Evolutionary conservation across 1,140 invertebrate species (phyloP).

Genomic region (Diachasma alloeum): DNA sequence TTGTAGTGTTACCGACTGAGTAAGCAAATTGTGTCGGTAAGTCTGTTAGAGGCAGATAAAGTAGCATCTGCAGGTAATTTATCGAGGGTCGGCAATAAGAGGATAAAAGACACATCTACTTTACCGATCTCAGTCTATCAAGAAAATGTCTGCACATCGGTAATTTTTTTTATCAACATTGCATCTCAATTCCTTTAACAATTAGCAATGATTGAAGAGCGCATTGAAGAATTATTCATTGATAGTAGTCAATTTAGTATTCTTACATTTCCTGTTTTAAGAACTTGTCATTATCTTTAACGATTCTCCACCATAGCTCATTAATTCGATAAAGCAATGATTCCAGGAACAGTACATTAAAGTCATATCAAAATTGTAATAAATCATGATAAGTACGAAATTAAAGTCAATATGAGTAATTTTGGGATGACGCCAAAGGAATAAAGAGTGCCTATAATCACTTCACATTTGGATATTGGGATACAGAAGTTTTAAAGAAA

Average conservation of each 20-base stretch:
- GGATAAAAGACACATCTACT: slow-evolving; percentile 19
- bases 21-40: not conserved
- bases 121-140: slow-evolving; percentile 10
- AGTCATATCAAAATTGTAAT: not conserved
- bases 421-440: not conserved
- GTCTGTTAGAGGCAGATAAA: not conserved
- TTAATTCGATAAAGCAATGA: no score
- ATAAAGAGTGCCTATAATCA: not conserved
- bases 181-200: not conserved
- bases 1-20: not conserved
- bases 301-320: no score
- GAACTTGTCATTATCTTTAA: no score
- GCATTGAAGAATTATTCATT: no score
- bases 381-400: not conserved
- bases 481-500: slow-evolving; percentile 38
- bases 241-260: no score
- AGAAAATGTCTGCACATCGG: not conserved
- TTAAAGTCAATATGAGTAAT: not conserved
- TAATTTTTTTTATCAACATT: not conserved
- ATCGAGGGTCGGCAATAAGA: not conserved
- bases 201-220: no score
- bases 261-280: no score
- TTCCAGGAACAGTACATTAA: not conserved
- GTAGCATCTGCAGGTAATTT: not conserved
- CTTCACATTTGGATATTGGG: not conserved